Base-by-base conservation (phyloP, 2,888 invertebrate species). In the Eulithis prunata region DNA sequence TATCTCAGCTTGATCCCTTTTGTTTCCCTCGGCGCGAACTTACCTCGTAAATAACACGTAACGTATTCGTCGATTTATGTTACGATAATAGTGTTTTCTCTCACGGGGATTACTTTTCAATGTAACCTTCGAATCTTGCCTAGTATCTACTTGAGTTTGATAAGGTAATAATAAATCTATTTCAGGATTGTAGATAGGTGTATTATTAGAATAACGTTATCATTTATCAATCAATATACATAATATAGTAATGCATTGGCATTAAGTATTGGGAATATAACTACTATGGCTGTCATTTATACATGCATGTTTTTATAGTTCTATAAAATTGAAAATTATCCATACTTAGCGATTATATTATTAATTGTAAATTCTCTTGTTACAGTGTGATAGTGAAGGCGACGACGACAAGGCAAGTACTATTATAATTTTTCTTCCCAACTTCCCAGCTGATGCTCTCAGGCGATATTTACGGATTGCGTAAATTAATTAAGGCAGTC, bases 301-400 rank as follows among this genome's bases (percentile, higher is more conserved):
- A 62, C 51, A 7, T 61, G 64, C 64, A 64, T 68, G 61, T 47
- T 58, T 58, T 68, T 55, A 47, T 57, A 21, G 55, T 58, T 45
- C 28, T 21, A 21, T 21, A 21, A 32, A 32, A 32, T 5, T 67
- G 38, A 41, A 49, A 32, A 32, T 47, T 53, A 46, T 47, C 21
- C 0, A 13, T n/a, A 21, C 21, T 21, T 21, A 32, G 7, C 38
- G 45, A 45, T 47, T 45, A 54, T 32, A 11, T 12, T 62, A 77
- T 72, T 82, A 68, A 79, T 74, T 66, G 71, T 62, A 64, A 53
- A 74, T 85, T 89, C 90, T 92, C 93, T 90, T 93, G 89, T 96
- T 95, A 77, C 95, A 97, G 97, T 97, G 97, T 97, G 97, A 97
- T 97, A 97, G 97, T 95, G 97, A 97, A 95, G 97, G 96, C 94